phyloP scores from a whole-genome alignment of 2,888 invertebrate genomes.

The Antitype chi region DNA sequence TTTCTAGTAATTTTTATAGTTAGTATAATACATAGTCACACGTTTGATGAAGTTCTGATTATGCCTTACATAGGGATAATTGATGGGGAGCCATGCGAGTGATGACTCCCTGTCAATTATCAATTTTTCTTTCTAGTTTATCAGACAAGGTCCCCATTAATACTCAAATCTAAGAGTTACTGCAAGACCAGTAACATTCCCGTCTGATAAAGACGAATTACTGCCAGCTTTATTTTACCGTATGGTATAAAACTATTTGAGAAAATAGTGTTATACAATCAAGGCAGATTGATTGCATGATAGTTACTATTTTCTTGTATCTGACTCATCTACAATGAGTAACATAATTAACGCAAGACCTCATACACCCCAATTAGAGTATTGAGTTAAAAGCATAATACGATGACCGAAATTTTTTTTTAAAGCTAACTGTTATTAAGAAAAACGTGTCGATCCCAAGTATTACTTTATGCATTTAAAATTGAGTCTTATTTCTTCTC shows the following conservation, averaged over 20 bases:
- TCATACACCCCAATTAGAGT: no score
- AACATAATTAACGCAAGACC: no score
- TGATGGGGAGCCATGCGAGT: neutral
- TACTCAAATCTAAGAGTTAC: neutral
- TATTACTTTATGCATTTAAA: no score
- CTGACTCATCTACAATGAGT: constrained; percentile 35
- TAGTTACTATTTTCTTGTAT: constrained; percentile 11
- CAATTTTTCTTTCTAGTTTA: neutral
- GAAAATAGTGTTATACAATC: neutral
- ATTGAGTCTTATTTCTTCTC: no score
- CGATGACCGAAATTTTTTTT: no score
- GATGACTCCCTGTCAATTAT: neutral
- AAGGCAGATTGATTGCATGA: neutral
- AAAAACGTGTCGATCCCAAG: no score
- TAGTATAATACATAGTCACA: neutral
- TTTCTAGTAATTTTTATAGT: neutral
- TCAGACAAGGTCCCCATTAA: neutral
- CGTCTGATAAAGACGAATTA: neutral
- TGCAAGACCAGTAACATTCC: constrained; percentile 6
- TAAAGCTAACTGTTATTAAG: no score
- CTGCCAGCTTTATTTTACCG: constrained; percentile 1
- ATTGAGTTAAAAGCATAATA: no score
- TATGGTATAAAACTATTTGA: constrained; percentile 4
- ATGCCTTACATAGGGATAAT: neutral
- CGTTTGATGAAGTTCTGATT: neutral